Conservation (phyloP, 1,140 invertebrate species). For the Propsilocerus akamusi region DNA sequence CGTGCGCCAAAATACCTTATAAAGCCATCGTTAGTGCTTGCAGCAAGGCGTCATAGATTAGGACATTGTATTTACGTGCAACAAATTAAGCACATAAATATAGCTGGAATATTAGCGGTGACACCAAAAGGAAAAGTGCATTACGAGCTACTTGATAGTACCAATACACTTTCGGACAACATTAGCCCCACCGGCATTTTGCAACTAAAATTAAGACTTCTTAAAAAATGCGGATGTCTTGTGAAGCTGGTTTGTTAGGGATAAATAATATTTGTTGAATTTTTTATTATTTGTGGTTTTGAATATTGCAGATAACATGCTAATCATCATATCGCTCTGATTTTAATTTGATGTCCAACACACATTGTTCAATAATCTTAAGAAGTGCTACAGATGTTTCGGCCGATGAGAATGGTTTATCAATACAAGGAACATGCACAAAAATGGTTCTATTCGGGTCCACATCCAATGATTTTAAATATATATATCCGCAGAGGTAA, state of each 20-base stretch:
- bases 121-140: not conserved
- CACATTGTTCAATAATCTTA: slow-evolving; percentile 26
- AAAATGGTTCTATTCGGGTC: slow-evolving; percentile 29
- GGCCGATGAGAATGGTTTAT: slow-evolving; percentile 27
- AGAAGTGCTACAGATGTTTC: slow-evolving; percentile 31
- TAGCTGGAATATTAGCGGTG: not conserved
- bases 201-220: not conserved
- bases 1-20: not conserved
- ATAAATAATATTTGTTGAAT: too few species aligned
- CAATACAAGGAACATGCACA: slow-evolving; percentile 39
- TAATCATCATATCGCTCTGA: too few species aligned
- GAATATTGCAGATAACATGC: too few species aligned
- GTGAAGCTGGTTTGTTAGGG: too few species aligned
- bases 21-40: not conserved
- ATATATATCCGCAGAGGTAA: slow-evolving; percentile 43
- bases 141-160: not conserved
- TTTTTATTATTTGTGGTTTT: too few species aligned
- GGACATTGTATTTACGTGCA: not conserved
- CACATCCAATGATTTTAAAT: slow-evolving; percentile 33
- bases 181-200: not conserved
- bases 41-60: not conserved
- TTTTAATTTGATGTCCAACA: too few species aligned
- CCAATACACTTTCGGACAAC: not conserved
- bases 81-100: not conserved
- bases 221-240: not conserved